Evolutionary conservation across 2,888 invertebrate genomes (phyloP).

Genomic region (Oligia latruncula): DNA sequence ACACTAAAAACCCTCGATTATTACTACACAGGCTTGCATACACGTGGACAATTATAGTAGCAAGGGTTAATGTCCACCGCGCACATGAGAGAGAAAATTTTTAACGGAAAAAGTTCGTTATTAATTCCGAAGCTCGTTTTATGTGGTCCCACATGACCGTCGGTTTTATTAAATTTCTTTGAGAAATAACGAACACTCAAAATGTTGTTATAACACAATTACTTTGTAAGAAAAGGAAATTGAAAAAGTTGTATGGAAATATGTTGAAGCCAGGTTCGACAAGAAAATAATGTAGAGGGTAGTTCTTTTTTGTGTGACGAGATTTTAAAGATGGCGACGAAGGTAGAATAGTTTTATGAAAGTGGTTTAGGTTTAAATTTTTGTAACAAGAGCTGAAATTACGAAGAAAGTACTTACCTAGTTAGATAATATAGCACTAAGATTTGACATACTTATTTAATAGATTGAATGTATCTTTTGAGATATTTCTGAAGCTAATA

Average conservation of each 20-base stretch:
- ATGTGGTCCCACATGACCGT: conserved; percentile 66
- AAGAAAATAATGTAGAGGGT: conserved; percentile 36
- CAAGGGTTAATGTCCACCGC: conserved; percentile 28
- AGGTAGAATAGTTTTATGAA: background rate
- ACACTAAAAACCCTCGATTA: background rate
- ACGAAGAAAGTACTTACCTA: no score
- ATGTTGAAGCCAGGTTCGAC: conserved; percentile 55
- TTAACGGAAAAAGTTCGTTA: conserved; percentile 67
- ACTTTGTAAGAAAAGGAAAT: conserved; percentile 60
- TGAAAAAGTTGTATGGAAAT: conserved; percentile 65
- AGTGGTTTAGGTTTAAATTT: background rate
- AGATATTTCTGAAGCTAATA: no score
- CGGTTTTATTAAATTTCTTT: conserved; percentile 69
- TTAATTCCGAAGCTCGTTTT: conserved; percentile 67
- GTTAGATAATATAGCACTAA: background rate
- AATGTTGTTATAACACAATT: conserved; percentile 65
- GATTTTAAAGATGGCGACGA: conserved; percentile 41
- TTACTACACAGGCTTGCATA: conserved; percentile 24
- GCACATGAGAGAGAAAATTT: conserved; percentile 50
- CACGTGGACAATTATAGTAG: conserved; percentile 24
- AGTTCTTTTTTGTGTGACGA: conserved; percentile 19
- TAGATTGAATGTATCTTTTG: background rate
- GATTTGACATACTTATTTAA: background rate
- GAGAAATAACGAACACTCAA: conserved; percentile 65
- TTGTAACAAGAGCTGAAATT: background rate